These are phyloP conservation scores for Monomorium pharaonis DNA, from an alignment of 1,140 invertebrate species.

Conservation along the genomic window DNA sequence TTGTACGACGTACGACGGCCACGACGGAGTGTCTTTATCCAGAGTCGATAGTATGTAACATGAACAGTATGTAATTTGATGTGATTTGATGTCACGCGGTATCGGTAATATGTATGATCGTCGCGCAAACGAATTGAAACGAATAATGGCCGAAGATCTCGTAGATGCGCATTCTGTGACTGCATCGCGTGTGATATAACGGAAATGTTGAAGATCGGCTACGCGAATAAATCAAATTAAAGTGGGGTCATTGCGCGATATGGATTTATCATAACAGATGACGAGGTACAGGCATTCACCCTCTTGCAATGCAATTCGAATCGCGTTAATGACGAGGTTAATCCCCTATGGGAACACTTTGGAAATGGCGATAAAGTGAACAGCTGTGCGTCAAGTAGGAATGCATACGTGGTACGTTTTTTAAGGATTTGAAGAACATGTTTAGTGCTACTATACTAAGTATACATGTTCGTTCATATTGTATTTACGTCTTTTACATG, in stretches of 20 bases:
- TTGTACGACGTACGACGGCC: too few relatives aligned
- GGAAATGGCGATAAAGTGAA: conserved; percentile 28
- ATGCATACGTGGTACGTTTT: conserved; percentile 6
- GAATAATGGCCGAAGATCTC: not conserved
- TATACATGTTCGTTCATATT: not conserved
- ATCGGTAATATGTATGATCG: too few relatives aligned
- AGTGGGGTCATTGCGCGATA: not conserved
- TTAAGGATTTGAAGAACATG: not conserved
- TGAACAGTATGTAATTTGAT: too few relatives aligned
- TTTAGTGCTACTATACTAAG: not conserved
- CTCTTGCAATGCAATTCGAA: not conserved
- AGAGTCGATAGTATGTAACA: too few relatives aligned
- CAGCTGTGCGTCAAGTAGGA: not conserved
- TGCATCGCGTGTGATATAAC: not conserved
- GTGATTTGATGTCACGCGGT: too few relatives aligned
- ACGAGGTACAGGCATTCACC: not conserved
- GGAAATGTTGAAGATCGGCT: not conserved
- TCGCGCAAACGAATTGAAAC: too few relatives aligned
- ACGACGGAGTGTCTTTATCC: too few relatives aligned
- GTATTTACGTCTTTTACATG: not conserved
- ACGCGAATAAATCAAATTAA: not conserved
- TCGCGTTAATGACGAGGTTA: conserved; percentile 9
- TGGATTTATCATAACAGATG: conserved; percentile 10
- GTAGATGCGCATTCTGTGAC: not conserved
- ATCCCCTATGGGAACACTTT: not conserved